phyloP scores from a whole-genome alignment of 2,888 invertebrate genomes.

The Bibio marci region DNA sequence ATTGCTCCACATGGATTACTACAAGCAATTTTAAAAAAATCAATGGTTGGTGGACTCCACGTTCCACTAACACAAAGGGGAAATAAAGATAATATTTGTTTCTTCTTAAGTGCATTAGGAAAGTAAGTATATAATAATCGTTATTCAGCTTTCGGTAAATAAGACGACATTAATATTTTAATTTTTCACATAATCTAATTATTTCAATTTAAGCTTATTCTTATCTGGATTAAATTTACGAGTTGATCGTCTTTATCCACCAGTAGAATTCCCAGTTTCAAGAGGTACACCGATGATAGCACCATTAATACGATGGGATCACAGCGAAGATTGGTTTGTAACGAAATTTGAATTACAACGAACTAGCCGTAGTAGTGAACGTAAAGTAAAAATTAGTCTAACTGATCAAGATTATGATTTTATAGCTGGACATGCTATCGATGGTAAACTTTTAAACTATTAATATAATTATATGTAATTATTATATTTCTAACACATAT shows the following conservation, averaged over 20 bases:
- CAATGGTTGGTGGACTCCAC: slow-evolving; percentile 35
- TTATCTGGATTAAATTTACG: slow-evolving; percentile 58
- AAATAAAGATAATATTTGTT: slow-evolving; percentile 30
- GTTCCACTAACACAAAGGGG: slow-evolving; percentile 41
- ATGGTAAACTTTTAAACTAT: slow-evolving; percentile 38
- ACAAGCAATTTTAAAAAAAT: slow-evolving; percentile 45
- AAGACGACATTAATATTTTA: background rate
- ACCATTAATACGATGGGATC: slow-evolving; percentile 78
- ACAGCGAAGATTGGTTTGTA: slow-evolving; percentile 59
- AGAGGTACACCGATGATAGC: slow-evolving; percentile 72
- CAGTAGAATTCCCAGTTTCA: slow-evolving; percentile 65
- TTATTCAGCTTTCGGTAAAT: no score
- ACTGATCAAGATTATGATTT: slow-evolving; percentile 51
- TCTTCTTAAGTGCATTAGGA: slow-evolving; percentile 29
- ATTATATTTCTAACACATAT: background rate
- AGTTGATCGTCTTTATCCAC: slow-evolving; percentile 58
- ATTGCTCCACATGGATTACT: slow-evolving; percentile 52
- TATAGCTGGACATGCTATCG: slow-evolving; percentile 65
- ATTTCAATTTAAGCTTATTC: slow-evolving; percentile 44
- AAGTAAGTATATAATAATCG: slow-evolving; percentile 24
- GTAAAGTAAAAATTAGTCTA: slow-evolving; percentile 39
- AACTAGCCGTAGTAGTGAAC: slow-evolving; percentile 48
- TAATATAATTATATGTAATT: background rate
- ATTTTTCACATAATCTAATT: background rate
- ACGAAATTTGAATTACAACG: slow-evolving; percentile 49